Evolutionary conservation across 2,113 vertebrate species (phyloP).

Genomic region (Tonatia bakeri): DNA sequence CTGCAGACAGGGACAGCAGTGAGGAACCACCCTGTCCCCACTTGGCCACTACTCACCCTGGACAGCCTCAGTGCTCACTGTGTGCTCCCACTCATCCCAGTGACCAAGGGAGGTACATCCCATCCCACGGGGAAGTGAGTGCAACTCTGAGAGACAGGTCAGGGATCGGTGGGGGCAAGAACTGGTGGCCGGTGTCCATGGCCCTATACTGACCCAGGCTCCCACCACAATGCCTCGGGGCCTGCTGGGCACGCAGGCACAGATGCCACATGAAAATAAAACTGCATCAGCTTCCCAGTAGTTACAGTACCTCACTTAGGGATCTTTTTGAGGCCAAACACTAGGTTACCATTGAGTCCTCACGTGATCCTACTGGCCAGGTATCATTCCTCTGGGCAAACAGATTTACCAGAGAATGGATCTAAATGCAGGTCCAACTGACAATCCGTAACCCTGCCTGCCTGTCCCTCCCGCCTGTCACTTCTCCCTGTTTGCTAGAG

Average conservation of each 20-base stretch:
- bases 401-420: not conserved
- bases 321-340: not conserved
- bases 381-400: not conserved
- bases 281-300: not conserved
- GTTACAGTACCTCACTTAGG: too few species aligned
- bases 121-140: not conserved
- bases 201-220: not conserved
- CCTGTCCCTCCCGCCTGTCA: not conserved
- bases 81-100: not conserved
- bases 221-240: not conserved
- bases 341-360: not conserved
- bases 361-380: not conserved
- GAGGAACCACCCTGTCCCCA: not conserved
- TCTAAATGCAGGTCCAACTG: not conserved
- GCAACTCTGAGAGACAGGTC: not conserved
- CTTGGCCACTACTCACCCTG: not conserved
- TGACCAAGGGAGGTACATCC: not conserved
- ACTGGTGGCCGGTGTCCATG: not conserved
- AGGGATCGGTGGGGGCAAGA: not conserved
- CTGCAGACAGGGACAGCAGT: slow-evolving; percentile 55
- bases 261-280: not conserved
- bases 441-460: not conserved
- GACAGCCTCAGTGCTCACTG: not conserved
- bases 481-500: not conserved
- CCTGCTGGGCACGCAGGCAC: not conserved